Evolutionary conservation across 2,113 vertebrate genomes (phyloP), one percentile per base, ranked within the genome.

Genomic region (Platycercus adscitus): DNA sequence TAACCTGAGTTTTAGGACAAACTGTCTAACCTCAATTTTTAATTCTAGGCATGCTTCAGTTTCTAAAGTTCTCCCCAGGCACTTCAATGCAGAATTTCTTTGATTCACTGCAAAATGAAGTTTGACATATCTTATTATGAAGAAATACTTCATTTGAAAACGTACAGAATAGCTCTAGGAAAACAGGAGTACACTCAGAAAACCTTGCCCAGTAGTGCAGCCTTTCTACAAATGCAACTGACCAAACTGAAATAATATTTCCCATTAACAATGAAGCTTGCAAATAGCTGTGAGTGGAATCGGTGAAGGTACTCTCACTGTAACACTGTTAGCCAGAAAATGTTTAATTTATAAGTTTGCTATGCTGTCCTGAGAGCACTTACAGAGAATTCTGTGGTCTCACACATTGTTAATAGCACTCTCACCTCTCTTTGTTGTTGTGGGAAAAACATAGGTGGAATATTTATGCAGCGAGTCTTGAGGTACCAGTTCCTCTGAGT

Each of bases 81-180:
- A 84, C 23, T 93, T 94, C 61, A 66, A 60, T 25, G 37, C 46
- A 41, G 73, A 88, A 93, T 93, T 49, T 91, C 56, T 96, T 95
- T 35, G 60, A 86, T 92, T 92, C 70, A 93, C 65, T 91, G 39
- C 47, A 94, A 95, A 98, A 94, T 72, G 68, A 85, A 96, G 80
- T 94, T 92, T 96, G 91, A 95, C 75, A 94, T 58, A 91, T 50
- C 88, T 94, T 81, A 93, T 95, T 92, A 95, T 58, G 73, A 95
- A 94, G 66, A 95, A 96, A 94, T 90, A 93, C 81, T 50, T 87
- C 76, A 73, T 55, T 86, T 96, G 88, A 95, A 96, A 93, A 81
- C 50, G 37, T 81, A 71, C 71, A 85, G 64, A 78, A 35, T 37
- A 89, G 20, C 73, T 93, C 41, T 95, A 91, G 35, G 46, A 91